Conservation (phyloP, 2,888 invertebrate genomes). For the Venustoraphidia nigricollis region DNA sequence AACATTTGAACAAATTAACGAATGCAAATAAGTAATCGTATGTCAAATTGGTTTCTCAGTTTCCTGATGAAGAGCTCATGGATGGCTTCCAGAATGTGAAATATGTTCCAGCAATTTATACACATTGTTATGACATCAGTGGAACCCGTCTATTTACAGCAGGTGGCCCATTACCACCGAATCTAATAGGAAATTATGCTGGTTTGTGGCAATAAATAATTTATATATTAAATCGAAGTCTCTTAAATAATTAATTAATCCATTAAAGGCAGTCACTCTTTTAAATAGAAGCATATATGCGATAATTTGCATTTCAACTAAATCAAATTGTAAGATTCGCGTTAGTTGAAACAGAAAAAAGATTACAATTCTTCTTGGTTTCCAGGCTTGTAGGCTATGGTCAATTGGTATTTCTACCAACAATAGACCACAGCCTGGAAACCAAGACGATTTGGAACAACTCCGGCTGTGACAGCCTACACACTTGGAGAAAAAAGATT, state of each 20-base stretch:
- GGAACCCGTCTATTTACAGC: constrained; percentile 88
- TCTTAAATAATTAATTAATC: neutral
- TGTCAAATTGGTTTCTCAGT: constrained; percentile 32
- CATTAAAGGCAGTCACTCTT: neutral
- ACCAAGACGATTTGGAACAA: too few species aligned
- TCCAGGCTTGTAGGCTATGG: too few species aligned
- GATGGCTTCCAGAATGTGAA: constrained; percentile 73
- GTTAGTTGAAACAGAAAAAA: too few species aligned
- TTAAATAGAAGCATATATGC: neutral
- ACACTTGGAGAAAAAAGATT: too few species aligned
- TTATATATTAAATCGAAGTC: neutral
- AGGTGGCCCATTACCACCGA: constrained; percentile 86
- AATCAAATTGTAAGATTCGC: too few species aligned
- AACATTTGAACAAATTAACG: too few species aligned
- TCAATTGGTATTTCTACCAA: too few species aligned
- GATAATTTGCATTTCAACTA: too few species aligned
- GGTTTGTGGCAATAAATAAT: constrained; percentile 75
- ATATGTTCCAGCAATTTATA: constrained; percentile 89
- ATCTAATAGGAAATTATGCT: constrained; percentile 85
- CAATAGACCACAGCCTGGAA: too few species aligned
- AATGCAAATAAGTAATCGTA: too few species aligned
- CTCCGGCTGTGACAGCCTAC: too few species aligned
- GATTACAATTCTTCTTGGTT: too few species aligned
- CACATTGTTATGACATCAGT: constrained; percentile 87
- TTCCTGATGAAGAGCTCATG: constrained; percentile 68